Evolutionary conservation across 2,113 vertebrate genomes (phyloP), one percentile per base, ranked within the genome.

Genomic region (Syngnathoides biaculeatus): DNA sequence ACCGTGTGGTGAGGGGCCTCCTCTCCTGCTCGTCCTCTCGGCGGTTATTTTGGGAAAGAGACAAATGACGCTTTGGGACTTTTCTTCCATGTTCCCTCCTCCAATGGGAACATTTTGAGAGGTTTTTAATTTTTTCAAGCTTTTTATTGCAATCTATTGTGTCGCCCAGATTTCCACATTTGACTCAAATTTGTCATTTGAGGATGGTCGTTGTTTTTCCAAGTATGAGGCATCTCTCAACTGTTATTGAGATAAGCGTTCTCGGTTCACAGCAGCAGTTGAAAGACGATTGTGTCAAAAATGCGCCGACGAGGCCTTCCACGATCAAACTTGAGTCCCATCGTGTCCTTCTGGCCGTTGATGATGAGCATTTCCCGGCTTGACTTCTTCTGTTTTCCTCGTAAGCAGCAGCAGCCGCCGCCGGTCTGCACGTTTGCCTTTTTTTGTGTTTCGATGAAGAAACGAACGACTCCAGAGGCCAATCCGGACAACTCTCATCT

Each of bases 1-100:
- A 70, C 86, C 1, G 89, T 92, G 79, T 78, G 87, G 94, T 97
- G 92, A 96, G 94, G 71, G 22, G 67, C 66, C 60, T 55, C 69
- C 53, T 39, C 64, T 69, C 65, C 69, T 71, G 60, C 12, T 68
- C 67, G 64, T 75, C 26, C 19, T 76, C 62, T 81, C 20, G 50
- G 68, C 79, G 59, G 59, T 60, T 79, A 43, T 53, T 73, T 64
- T 69, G 77, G 74, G 71, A 60, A 80, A 67, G 71, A 79, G 60
- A 77, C 39, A 13, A 67, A 68, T 66, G 11, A 75, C 38, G 38
- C 12, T 4, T 53, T 22, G 40, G 53, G 40, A 48, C 58, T 73
- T 77, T 66, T 73, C 62, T 72, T 74, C 70, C 73, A 77, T 73
- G 12, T 82, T 77, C 81, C 68, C 72, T 61, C 39, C 70, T 79